Base-by-base conservation (phyloP, 2,888 invertebrate genomes). In the Drosophila borealis region DNA sequence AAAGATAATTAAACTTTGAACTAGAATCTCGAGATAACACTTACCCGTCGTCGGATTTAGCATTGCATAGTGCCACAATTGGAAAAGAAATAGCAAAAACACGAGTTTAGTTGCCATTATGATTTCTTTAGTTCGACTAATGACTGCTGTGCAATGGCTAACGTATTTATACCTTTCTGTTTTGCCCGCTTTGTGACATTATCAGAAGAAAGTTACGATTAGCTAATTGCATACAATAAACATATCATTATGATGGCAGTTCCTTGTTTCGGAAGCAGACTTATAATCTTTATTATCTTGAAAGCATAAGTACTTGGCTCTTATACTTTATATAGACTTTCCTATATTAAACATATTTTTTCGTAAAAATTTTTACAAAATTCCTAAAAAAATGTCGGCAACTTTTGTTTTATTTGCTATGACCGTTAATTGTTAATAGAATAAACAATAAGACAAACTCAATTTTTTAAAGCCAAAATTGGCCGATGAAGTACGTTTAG, bases 81-180 rank as follows among this genome's bases (percentile, higher is more conserved):
- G 71, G 33, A 72, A 37, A 3, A 66, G 37, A 9, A 54, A 2
- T 33, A 72, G n/a, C 2, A 72, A 17, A 21, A 71, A 13, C 5
- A 8, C 34, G 0, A 72, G 10, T 10, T 46, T 57, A 34, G 29
- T 45, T 25, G 11, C 14, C 72, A 72, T 72, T 9, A 34, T 50
- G 54, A 2, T 33, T 25, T 1, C 2, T 25, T 36, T 41, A 11
- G n/a, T 14, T 4, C 0, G 39, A 71, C 44, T 65, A 36, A 48
- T 29, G n/a, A 2, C 1, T 19, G 2, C 6, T 21, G 1, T 1
- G 0, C 10, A 37, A 21, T 37, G 2, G 2, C 10, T n/a, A 9
- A 3, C 13, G 9, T 37, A 53, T 71, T 64, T 71, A 70, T 71
- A 71, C 46, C 3, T 5, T n/a, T 4, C 46, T 5, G 8, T 11